phyloP scores from a whole-genome alignment of 2,797 vertebrate species.

The Xiphophorus birchmanni region DNA sequence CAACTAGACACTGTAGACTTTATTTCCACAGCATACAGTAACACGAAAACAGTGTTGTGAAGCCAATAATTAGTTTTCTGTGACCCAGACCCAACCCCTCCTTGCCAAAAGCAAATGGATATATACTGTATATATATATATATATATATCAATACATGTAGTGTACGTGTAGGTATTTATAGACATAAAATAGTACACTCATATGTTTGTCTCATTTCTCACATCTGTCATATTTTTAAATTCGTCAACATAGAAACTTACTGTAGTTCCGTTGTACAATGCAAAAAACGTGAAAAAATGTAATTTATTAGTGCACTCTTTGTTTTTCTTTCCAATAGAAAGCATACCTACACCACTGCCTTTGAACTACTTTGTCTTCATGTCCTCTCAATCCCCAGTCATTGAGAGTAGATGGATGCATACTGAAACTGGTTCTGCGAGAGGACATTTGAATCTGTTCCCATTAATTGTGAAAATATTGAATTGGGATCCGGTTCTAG shows the following conservation, averaged over 20 bases:
- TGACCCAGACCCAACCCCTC: background rate
- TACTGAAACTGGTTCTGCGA: background rate
- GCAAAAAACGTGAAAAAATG: background rate
- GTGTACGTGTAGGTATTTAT: too few species aligned
- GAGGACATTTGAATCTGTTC: background rate
- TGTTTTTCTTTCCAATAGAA: background rate
- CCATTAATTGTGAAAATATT: too few species aligned
- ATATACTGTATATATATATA: background rate
- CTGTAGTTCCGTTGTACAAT: background rate
- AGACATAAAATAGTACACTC: background rate
- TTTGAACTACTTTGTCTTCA: background rate
- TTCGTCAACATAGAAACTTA: background rate
- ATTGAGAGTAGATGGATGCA: background rate
- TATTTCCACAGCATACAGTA: constrained; percentile 66
- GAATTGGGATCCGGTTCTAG: background rate
- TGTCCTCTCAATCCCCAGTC: background rate
- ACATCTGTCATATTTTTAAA: background rate
- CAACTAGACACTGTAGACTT: constrained; percentile 37
- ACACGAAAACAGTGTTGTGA: constrained; percentile 46
- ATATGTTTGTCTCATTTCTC: background rate
- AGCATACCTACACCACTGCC: background rate
- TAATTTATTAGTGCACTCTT: background rate
- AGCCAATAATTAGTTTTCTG: constrained; percentile 59
- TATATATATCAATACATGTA: too few species aligned
- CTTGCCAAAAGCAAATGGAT: constrained; percentile 49